Evolutionary conservation across 2,113 vertebrate species (phyloP), one percentile per base, ranked within the genome.

Genomic region (Malurus alboscapulatus): DNA sequence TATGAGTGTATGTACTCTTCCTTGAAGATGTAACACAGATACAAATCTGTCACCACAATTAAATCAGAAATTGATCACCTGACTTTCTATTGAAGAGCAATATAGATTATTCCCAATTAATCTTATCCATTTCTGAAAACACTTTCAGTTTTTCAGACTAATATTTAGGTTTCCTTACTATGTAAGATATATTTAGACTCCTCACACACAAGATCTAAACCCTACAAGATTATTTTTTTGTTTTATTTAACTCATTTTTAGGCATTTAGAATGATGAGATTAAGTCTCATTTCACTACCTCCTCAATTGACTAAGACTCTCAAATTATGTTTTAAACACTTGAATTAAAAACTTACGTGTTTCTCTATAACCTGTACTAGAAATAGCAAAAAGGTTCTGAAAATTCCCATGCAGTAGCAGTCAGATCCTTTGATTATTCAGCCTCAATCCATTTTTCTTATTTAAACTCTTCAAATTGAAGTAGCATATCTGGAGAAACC

Each of bases 41-140:
- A 57, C 25, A 85, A 38, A 77, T 54, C 75, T 79, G n/a, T 72
- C 38, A 84, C 40, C 34, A 79, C 47, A 91, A 22, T 69, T 65
- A 95, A 85, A 90, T 44, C 34, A 67, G 78, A 91, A 95, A 94
- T 16, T 62, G 63, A 61, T 91, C 38, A 63, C 16, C 66, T 92
- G 79, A 76, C 26, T 77, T 71, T 74, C 48, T 55, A 30, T 19
- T 55, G 40, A 88, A 87, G 48, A 92, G 24, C 61, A 63, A 38
- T 42, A 86, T 8, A 87, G 9, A n/a, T 65, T 53, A 71, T 44
- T 91, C 77, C 57, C 40, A 87, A 87, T 40, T 17, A 7, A 80
- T 17, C 8, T 67, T 30, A 71, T 9, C 15, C 16, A 82, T 72
- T 74, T 82, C 57, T 84, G 50, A 54, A 93, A 68, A 36, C 19